phyloP scores from a whole-genome alignment of 2,797 vertebrate species.

The Coregonus suidteri region DNA sequence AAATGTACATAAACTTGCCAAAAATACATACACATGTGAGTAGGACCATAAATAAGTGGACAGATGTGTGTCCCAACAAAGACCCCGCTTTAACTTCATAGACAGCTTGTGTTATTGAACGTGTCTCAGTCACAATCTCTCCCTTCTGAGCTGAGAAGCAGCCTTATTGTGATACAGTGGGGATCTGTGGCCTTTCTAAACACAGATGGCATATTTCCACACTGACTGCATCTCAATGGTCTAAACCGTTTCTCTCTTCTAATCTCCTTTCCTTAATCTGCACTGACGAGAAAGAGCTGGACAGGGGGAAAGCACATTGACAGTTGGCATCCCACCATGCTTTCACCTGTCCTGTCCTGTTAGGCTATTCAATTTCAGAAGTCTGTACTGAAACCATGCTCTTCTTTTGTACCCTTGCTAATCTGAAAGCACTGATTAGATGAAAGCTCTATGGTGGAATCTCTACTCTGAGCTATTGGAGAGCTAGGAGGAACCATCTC shows the following conservation, averaged over 20 bases:
- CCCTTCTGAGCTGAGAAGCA: background rate
- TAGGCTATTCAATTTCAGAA: background rate
- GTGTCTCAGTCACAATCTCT: background rate
- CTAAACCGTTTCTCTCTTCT: background rate
- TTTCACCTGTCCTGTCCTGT: background rate
- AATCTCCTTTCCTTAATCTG: background rate
- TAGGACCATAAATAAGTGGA: background rate
- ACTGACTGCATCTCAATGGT: background rate
- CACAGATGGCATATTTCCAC: background rate
- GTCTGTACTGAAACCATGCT: background rate
- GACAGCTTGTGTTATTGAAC: background rate
- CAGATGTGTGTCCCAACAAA: background rate
- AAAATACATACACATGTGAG: background rate
- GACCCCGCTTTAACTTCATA: background rate
- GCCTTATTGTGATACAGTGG: constrained; percentile 4
- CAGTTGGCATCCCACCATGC: background rate
- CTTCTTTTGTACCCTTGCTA: background rate
- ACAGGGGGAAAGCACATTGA: background rate
- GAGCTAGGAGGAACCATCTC: background rate
- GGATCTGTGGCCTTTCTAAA: background rate
- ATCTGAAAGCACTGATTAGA: background rate
- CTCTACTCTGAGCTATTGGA: background rate
- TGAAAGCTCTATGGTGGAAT: background rate
- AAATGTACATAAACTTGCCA: constrained; percentile 1
- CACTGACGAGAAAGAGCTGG: background rate